These are phyloP conservation scores for Tor tambroides DNA, from an alignment of 2,113 vertebrate species.

Conservation along the genomic window DNA sequence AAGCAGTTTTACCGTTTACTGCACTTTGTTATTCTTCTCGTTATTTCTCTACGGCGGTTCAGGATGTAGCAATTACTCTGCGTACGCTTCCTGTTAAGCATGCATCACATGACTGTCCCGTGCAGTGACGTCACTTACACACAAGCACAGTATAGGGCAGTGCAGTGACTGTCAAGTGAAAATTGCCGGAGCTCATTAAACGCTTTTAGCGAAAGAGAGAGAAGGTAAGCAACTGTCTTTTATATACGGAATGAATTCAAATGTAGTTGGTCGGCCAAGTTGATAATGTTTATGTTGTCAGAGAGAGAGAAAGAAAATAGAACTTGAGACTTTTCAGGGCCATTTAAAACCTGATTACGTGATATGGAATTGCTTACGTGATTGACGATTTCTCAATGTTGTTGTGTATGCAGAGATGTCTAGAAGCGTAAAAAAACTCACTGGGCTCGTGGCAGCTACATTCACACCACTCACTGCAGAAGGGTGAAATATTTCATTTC, in stretches of 20 bases:
- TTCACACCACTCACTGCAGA: slow-evolving; percentile 86
- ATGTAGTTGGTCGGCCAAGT: not conserved
- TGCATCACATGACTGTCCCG: not conserved
- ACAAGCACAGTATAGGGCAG: not conserved
- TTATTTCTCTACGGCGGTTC: no score
- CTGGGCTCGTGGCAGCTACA: slow-evolving; percentile 88
- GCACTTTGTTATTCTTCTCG: no score
- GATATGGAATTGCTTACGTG: not conserved
- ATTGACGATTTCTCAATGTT: not conserved
- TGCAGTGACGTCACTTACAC: not conserved
- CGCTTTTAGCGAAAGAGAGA: not conserved
- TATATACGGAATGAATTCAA: not conserved
- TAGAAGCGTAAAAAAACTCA: slow-evolving; percentile 72
- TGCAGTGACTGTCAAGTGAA: no score
- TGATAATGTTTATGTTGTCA: not conserved
- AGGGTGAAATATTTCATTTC: slow-evolving; percentile 74
- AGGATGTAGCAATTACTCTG: not conserved
- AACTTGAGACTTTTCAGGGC: not conserved
- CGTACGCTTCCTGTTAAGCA: not conserved
- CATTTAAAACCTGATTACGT: not conserved
- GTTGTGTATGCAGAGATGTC: slow-evolving; percentile 67
- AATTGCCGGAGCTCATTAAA: not conserved
- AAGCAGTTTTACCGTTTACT: no score
- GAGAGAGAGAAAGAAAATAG: not conserved
- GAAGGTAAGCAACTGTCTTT: not conserved